Conservation (phyloP, 2,113 vertebrate genomes). For the Spea multiplicata region DNA sequence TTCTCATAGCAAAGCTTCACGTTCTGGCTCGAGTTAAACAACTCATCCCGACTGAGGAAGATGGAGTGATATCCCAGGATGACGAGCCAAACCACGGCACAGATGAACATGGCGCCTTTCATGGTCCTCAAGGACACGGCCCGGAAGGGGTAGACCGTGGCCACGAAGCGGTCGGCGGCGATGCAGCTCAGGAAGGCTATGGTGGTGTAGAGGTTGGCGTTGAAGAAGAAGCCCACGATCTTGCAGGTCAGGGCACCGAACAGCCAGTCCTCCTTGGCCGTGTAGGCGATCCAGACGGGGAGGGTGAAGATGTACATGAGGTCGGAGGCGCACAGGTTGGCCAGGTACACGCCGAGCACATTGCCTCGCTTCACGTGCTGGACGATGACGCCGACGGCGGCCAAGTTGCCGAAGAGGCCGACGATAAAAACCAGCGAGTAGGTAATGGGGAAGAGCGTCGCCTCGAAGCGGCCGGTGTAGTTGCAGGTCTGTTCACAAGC, state of each 20-base stretch:
- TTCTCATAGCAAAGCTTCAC: constrained; percentile 47
- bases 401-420: constrained; percentile 39
- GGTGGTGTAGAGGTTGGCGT: constrained; percentile 50
- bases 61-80: constrained; percentile 36
- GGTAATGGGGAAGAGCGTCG: constrained; percentile 32
- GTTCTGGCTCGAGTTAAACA: constrained; percentile 35
- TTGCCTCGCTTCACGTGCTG: constrained; percentile 33
- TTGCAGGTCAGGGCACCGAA: constrained; percentile 40
- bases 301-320: constrained; percentile 46
- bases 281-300: constrained; percentile 48
- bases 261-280: constrained; percentile 37
- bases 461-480: constrained; percentile 19
- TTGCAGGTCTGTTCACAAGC: constrained; percentile 6
- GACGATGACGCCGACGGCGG: constrained; percentile 30
- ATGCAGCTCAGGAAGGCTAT: constrained; percentile 49
- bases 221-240: constrained; percentile 48
- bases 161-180: constrained; percentile 48
- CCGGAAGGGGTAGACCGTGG: constrained; percentile 39
- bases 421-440: constrained; percentile 44
- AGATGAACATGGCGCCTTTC: constrained; percentile 8
- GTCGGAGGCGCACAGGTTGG: constrained; percentile 48
- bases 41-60: background rate
- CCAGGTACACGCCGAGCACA: constrained; percentile 45
- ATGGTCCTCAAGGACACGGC: constrained; percentile 30
- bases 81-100: constrained; percentile 19